Evolutionary conservation across 2,888 invertebrate species (phyloP).

Genomic region (Andrena camellia): DNA sequence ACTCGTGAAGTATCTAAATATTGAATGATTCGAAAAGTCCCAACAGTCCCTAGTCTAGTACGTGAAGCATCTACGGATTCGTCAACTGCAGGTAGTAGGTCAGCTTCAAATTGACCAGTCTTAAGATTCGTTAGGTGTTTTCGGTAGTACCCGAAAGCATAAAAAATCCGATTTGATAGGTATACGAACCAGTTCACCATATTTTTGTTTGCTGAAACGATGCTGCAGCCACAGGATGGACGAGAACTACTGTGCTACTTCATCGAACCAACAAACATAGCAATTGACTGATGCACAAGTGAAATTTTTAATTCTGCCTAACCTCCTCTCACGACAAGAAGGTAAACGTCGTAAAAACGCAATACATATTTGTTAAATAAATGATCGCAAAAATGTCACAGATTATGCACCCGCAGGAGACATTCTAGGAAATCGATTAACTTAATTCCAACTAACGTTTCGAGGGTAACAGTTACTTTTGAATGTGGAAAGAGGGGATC

Average conservation of each 20-base stretch:
- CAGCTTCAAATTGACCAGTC: no score
- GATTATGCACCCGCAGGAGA: slow-evolving; percentile 8
- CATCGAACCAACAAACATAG: slow-evolving; percentile 35
- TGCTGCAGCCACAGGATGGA: not conserved
- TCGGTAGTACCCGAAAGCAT: no score
- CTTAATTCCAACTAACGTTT: not conserved
- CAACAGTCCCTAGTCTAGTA: no score
- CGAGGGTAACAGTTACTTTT: no score
- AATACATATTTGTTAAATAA: slow-evolving; percentile 2
- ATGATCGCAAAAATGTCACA: not conserved
- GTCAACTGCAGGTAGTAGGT: no score
- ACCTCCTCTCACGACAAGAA: slow-evolving; percentile 12
- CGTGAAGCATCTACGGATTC: no score
- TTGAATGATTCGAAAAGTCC: no score
- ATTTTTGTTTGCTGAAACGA: slow-evolving; percentile 17
- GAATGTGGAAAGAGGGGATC: no score
- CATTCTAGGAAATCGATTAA: not conserved
- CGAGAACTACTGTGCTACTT: not conserved
- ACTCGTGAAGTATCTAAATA: no score
- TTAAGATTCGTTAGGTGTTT: no score
- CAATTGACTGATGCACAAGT: slow-evolving; percentile 11
- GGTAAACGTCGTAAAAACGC: slow-evolving; percentile 26
- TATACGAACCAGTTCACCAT: not conserved
- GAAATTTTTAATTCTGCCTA: slow-evolving; percentile 31
- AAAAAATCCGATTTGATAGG: not conserved